Percentiles rank a stretch among this genome's conserved stretches.
Evolutionary conservation across 2,797 vertebrate species (phyloP).

Genomic region (Darevskia mixta): DNA sequence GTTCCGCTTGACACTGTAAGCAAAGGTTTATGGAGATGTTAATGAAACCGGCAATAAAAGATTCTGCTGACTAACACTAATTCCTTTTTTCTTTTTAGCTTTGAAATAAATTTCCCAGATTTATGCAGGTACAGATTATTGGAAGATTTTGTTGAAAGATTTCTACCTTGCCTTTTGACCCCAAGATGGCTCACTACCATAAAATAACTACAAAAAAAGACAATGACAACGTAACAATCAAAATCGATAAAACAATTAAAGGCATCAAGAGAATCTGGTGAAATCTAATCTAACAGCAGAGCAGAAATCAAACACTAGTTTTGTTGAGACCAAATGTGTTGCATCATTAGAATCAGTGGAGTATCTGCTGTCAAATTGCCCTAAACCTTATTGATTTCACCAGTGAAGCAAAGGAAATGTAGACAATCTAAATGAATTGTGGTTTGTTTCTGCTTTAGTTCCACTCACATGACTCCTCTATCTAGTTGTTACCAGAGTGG

Average conservation of each 20-base stretch:
- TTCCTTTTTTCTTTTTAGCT: neutral
- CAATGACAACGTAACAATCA: neutral
- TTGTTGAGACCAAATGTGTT: neutral
- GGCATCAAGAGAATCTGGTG: neutral
- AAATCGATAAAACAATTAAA: neutral
- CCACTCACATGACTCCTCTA: neutral
- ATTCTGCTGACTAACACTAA: neutral
- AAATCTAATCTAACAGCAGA: neutral
- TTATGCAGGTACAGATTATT: neutral
- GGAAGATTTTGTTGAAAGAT: too few species aligned
- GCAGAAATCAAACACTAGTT: neutral
- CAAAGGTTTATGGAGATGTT: neutral
- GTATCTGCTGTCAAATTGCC: neutral
- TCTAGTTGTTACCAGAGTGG: neutral
- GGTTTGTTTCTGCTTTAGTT: neutral
- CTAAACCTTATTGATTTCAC: neutral
- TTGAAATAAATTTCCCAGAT: neutral
- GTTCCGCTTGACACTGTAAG: constrained; percentile 54
- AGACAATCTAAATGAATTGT: neutral
- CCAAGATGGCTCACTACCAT: neutral
- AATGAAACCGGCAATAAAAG: neutral
- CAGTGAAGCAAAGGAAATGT: neutral
- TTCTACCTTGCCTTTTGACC: neutral
- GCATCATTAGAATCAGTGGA: neutral
- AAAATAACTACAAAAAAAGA: neutral